Conservation (phyloP, 1,140 invertebrate genomes). For the Plodia interpunctella region DNA sequence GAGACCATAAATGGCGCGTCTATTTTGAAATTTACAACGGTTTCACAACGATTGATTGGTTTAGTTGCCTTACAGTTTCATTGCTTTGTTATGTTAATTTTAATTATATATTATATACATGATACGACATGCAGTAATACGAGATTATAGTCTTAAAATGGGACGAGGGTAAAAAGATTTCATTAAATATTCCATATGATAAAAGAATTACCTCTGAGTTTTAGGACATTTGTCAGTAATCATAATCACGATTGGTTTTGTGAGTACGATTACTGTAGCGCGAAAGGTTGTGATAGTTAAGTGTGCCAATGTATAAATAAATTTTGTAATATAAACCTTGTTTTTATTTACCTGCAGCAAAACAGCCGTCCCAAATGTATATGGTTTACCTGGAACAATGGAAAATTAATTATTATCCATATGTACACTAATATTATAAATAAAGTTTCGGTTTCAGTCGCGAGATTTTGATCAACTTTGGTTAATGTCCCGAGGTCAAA, state of each 20-base stretch:
- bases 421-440: no score
- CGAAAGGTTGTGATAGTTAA: slow-evolving; percentile 40
- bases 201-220: slow-evolving; percentile 23
- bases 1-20: no score
- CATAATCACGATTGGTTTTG: slow-evolving; percentile 59
- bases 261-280: slow-evolving; percentile 55
- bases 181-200: not conserved
- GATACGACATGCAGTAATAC: not conserved
- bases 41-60: no score
- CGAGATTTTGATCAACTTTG: no score
- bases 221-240: slow-evolving; percentile 42
- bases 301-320: slow-evolving; percentile 46
- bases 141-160: not conserved
- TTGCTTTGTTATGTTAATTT: no score
- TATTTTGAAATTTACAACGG: no score
- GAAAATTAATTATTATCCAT: no score
- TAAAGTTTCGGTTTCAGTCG: no score
- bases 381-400: slow-evolving; percentile 3
- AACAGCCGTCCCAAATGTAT: not conserved
- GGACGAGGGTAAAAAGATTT: not conserved
- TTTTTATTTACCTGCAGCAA: not conserved
- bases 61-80: no score
- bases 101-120: no score
- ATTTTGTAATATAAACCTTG: slow-evolving; percentile 19
- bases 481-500: no score